Conservation (phyloP, 2,888 invertebrate genomes). For the Bombylius major region DNA sequence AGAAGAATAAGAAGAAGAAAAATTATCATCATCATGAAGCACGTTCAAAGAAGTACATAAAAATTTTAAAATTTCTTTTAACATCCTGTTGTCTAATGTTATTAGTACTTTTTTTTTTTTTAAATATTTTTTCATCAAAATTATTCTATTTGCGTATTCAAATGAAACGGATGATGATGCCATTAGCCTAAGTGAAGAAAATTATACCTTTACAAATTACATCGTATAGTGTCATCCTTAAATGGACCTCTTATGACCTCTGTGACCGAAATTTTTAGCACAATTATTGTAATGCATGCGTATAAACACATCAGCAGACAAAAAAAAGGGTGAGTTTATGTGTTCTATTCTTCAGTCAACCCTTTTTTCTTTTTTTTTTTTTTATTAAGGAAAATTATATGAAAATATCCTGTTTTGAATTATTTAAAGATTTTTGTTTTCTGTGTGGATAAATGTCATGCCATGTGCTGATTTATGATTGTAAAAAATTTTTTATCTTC, state of each 20-base stretch:
- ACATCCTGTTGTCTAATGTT: neutral
- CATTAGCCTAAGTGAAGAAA: neutral
- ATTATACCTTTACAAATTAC: neutral
- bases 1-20: neutral
- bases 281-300: neutral
- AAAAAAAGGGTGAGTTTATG: neutral
- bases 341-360: too few relatives aligned
- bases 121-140: too few relatives aligned
- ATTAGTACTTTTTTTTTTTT: neutral
- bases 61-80: neutral
- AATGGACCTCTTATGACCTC: neutral
- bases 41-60: too few relatives aligned
- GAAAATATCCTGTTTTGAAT: too few relatives aligned
- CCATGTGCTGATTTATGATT: neutral
- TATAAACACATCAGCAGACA: too few relatives aligned
- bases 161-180: neutral
- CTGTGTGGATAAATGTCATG: too few relatives aligned
- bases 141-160: neutral
- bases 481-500: too few relatives aligned
- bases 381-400: too few relatives aligned
- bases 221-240: neutral
- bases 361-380: too few relatives aligned
- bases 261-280: neutral
- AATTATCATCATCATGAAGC: neutral
- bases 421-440: too few relatives aligned